Conservation (phyloP, 2,797 vertebrate genomes). For the Sorex maritimensis region DNA sequence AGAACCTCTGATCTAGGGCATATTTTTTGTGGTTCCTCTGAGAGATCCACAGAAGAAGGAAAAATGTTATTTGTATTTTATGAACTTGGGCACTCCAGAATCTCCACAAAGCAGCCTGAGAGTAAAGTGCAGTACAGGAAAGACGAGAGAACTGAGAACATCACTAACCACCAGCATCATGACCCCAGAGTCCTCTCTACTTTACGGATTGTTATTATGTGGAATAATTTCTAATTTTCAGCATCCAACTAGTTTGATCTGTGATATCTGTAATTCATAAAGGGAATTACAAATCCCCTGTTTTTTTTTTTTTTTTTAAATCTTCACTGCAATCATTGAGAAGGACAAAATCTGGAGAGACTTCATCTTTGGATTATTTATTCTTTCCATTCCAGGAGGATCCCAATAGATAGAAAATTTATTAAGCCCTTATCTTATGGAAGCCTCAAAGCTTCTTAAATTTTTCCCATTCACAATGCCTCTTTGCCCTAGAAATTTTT, state of each 20-base stretch:
- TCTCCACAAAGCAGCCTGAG: constrained; percentile 4
- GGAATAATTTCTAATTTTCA: neutral
- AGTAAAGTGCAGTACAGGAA: neutral
- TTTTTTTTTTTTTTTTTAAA: neutral
- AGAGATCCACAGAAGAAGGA: constrained; percentile 21
- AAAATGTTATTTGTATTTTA: neutral
- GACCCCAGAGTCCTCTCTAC: too few relatives aligned
- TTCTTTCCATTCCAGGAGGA: neutral
- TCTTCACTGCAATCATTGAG: neutral
- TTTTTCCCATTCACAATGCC: too few relatives aligned
- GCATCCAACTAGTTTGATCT: constrained; percentile 22
- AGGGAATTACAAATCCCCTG: constrained; percentile 1
- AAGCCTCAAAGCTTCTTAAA: neutral
- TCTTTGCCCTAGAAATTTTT: too few relatives aligned
- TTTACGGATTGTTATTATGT: neutral
- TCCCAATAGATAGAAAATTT: neutral
- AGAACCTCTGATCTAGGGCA: neutral
- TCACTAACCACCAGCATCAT: too few relatives aligned
- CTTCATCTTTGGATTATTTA: neutral
- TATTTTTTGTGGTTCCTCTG: neutral
- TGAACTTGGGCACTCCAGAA: neutral
- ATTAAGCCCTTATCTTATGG: neutral
- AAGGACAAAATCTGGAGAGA: neutral
- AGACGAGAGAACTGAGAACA: neutral
- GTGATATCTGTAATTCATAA: constrained; percentile 28